Percentiles rank a stretch among this genome's conserved stretches.
phyloP scores from a whole-genome alignment of 2,113 vertebrate species.

The Hystrix cristata region DNA sequence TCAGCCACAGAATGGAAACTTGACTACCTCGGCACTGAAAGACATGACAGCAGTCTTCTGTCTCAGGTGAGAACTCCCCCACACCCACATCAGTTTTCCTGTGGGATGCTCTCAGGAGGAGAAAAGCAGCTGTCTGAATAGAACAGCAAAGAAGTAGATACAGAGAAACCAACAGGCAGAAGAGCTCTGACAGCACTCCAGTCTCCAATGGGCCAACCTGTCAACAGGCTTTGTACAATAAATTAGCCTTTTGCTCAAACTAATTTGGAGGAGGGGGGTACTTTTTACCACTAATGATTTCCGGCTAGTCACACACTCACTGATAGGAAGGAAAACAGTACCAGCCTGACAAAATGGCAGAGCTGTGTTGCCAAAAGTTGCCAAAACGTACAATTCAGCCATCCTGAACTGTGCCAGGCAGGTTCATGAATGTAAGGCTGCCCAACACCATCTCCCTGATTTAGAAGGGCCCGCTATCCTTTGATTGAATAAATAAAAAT shows the following conservation, averaged over 20 bases:
- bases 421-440: neutral
- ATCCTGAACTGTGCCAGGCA: neutral
- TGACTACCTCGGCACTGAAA: neutral
- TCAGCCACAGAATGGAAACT: neutral
- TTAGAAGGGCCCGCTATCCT: neutral
- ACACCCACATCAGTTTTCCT: neutral
- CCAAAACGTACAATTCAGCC: neutral
- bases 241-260: neutral
- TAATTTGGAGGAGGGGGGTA: neutral
- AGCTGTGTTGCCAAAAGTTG: neutral
- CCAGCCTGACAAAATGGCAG: slow-evolving; percentile 1
- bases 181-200: neutral
- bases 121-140: neutral
- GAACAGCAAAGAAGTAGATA: neutral
- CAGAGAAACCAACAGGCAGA: neutral
- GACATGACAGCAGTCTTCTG: neutral
- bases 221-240: neutral
- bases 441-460: neutral
- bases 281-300: neutral
- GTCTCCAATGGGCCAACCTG: neutral
- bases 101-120: neutral
- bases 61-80: neutral
- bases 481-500: neutral
- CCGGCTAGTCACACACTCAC: neutral
- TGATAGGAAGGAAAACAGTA: neutral